Conservation (phyloP, 2,113 vertebrate species). For the Chroicocephalus ridibundus region DNA sequence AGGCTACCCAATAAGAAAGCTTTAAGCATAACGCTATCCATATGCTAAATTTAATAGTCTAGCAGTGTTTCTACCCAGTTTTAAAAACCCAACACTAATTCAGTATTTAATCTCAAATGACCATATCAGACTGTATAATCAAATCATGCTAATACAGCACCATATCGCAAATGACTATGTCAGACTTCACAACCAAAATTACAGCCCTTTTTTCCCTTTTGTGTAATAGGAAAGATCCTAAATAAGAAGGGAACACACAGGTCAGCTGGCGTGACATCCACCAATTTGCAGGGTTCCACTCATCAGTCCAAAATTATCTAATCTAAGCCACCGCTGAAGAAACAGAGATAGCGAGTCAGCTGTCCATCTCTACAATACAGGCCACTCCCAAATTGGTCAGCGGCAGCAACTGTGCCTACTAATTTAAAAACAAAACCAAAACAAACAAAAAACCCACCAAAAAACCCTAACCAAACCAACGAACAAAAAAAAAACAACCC, state of each 20-base stretch:
- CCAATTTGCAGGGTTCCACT: rapidly evolving
- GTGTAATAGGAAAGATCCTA: not conserved
- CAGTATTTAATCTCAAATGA: not conserved
- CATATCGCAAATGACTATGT: not conserved
- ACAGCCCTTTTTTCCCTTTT: rapidly evolving
- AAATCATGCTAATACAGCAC: not conserved
- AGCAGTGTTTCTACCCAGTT: not conserved
- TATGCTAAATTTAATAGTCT: not conserved
- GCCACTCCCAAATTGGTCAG: rapidly evolving
- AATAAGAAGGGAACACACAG: not conserved
- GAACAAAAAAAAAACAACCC: not conserved
- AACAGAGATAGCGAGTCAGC: not conserved
- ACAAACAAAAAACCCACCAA: not conserved
- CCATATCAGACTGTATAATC: not conserved
- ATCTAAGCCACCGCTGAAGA: not conserved
- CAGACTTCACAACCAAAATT: not conserved
- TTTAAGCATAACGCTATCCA: not conserved
- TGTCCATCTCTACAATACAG: not conserved
- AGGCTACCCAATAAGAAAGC: not conserved
- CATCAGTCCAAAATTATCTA: not conserved
- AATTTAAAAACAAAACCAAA: not conserved
- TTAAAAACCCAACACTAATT: not conserved
- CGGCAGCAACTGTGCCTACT: not conserved
- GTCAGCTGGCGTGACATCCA: not conserved
- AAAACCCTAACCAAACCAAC: rapidly evolving